A percentile compares a stretch with the other conserved stretches of the same genome.
Evolutionary conservation across 2,113 vertebrate species (phyloP).

Genomic region (Laticauda laticaudata): DNA sequence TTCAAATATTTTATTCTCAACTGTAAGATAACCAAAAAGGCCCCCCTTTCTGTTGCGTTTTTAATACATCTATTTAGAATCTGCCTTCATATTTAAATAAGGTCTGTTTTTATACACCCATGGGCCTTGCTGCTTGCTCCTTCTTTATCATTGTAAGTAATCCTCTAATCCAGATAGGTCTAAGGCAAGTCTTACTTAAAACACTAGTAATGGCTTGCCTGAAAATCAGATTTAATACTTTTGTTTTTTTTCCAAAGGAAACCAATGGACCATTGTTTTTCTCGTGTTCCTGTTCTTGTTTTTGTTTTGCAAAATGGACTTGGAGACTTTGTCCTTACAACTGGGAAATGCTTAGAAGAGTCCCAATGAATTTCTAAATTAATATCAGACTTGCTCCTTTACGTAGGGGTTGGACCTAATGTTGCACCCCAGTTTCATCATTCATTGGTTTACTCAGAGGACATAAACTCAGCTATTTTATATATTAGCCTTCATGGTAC

Average conservation of each 20-base stretch:
- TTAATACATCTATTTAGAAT: constrained; percentile 56
- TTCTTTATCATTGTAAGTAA: constrained; percentile 26
- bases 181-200: constrained; percentile 59
- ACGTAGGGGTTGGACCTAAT: background rate
- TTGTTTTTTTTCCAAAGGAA: constrained; percentile 31
- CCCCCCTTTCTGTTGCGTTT: constrained; percentile 49
- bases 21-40: constrained; percentile 50
- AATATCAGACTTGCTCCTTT: background rate
- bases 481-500: constrained; percentile 53
- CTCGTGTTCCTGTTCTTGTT: constrained; percentile 19
- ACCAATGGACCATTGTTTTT: constrained; percentile 62
- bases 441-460: constrained; percentile 51
- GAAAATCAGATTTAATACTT: constrained; percentile 48
- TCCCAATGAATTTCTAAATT: background rate
- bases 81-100: constrained; percentile 54
- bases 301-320: constrained; percentile 51
- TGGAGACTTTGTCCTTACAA: constrained; percentile 54
- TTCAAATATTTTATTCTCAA: constrained; percentile 63
- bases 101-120: constrained; percentile 53
- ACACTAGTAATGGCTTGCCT: constrained; percentile 59
- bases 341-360: constrained; percentile 51
- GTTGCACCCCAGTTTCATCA: constrained; percentile 52
- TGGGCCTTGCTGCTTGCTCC: constrained; percentile 53
- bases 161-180: constrained; percentile 45
- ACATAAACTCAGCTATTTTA: constrained; percentile 58